phyloP scores from a whole-genome alignment of 1,140 invertebrate genomes.

The Solen grandis region DNA sequence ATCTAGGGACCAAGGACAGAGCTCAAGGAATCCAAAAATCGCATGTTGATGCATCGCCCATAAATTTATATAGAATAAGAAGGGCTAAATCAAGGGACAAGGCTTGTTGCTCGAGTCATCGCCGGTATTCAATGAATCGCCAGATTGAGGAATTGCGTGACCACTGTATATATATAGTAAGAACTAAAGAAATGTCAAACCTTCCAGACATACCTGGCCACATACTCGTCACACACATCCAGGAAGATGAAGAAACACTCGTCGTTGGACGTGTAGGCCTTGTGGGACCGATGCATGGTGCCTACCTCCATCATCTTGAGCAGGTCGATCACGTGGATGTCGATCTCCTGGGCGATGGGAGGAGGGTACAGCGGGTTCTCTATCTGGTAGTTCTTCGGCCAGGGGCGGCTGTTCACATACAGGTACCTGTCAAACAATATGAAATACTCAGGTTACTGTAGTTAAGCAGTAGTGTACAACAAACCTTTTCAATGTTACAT shows the following conservation, averaged over 20 bases:
- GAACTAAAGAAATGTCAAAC: no score
- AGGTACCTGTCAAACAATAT: conserved; percentile 85
- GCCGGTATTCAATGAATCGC: no score
- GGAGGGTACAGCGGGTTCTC: conserved; percentile 90
- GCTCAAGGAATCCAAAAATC: no score
- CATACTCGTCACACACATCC: conserved; percentile 92
- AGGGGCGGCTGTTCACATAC: conserved; percentile 93
- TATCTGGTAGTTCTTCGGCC: conserved; percentile 90
- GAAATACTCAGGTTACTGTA: background rate
- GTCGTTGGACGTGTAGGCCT: conserved; percentile 92
- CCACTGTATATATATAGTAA: no score
- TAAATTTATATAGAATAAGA: no score
- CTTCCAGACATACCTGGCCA: conserved; percentile 92
- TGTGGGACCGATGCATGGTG: conserved; percentile 91
- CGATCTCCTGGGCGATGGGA: conserved; percentile 94
- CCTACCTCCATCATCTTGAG: conserved; percentile 89
- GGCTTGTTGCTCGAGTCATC: no score
- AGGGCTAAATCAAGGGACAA: no score
- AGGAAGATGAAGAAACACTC: conserved; percentile 95
- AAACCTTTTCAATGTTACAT: no score
- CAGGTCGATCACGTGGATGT: conserved; percentile 94
- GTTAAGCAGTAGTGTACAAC: background rate
- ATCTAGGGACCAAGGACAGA: no score
- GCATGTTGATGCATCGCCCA: no score
- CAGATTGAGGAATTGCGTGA: no score